Base-by-base conservation (phyloP, 2,888 invertebrate genomes). In the Morpho helenor region DNA sequence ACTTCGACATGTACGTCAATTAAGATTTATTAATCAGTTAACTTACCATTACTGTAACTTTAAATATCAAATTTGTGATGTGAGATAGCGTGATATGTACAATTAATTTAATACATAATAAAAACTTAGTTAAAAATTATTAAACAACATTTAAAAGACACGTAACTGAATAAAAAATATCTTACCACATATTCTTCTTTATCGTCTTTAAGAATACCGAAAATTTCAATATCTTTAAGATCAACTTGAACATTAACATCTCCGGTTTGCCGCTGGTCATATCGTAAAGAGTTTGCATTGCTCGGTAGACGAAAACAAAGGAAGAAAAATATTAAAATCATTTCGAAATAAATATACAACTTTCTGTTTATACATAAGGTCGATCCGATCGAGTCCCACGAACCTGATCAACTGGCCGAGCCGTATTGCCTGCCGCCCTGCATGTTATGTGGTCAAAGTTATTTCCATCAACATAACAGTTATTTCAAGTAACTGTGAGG, bases 241-340 rank as follows among this genome's bases (percentile, higher is more conserved):
- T 94, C 94, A 64, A 96, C 90, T 75, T 95, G 95, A 66, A 96
- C 93, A 80, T 96, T 96, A 67, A 94, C 91, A 68, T 95, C 94
- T 22, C 96, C 96, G 4, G 92, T 93, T 84, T 96, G 96, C 49
- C 94, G 92, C 80, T 96, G 96, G 79, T 96, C 95, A 80, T 79
- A 78, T 51, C 71, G 72, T 22, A 72, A 74, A 2, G 79, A 72
- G 61, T 75, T 71, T 23, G 71, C 78, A 46, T 64, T 69, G 55
- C 68, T 62, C 41, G 68, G 70, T 55, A 76, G 64, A 60, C 77
- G 47, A 51, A 62, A 75, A 62, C 63, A 74, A 58, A 71, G 44
- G 39, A 59, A 43, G 49, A 52, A 48, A 49, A 61, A 46, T 46
- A 48, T 40, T 44, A 55, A 16, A 50, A 59, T 61, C 65, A 64